Base-by-base conservation (phyloP, 2,113 vertebrate species). In the Falcunculus frontatus region DNA sequence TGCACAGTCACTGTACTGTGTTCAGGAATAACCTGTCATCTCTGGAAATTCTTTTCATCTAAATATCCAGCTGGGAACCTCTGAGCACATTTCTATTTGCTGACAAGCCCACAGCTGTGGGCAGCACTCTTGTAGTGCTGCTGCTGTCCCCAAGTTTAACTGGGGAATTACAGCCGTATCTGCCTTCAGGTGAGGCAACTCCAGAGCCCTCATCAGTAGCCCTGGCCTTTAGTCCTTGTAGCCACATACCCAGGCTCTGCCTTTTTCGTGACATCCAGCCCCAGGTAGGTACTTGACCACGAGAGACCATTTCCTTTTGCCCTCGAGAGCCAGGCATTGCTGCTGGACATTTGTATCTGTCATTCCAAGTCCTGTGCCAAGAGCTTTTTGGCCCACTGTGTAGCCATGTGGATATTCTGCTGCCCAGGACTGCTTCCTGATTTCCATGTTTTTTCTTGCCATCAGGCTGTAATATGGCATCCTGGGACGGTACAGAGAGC, bases 401-500 rank as follows among this genome's bases (percentile, higher is more conserved):
- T 4, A 37, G 41, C 15, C 10, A 17, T 2, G 11, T 14, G 32
- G 55, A 25, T 57, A 5, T 55, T 52, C 26, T 73, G 29, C 65
- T 85, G 26, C 23, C 7, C 7, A 3, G 29, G 21, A 23, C 14
- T 47, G 4, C 44, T 75, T 78, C 17, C 72, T 85, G 67, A 89
- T 57, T 83, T 74, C 35, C 13, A 0, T 68, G 35, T 67, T 62
- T 90, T 49, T 93, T 86, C 92, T 92, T 90, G 41, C 41, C 90
- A 44, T 25, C 93, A 98, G 98, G 84, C 59, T 78, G 26, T 37
- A 68, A 35, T 27, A 13, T 5, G 1, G 29, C 21, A 2, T 68
- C 77, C 60, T 12, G 4, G 53, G 70, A 85, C 22, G 59, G 74
- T 37, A 21, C 41, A 53, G 95, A 80, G 30, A 64, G 32, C 39